Conservation (phyloP, 2,888 invertebrate genomes). For the Philonicus albiceps region DNA sequence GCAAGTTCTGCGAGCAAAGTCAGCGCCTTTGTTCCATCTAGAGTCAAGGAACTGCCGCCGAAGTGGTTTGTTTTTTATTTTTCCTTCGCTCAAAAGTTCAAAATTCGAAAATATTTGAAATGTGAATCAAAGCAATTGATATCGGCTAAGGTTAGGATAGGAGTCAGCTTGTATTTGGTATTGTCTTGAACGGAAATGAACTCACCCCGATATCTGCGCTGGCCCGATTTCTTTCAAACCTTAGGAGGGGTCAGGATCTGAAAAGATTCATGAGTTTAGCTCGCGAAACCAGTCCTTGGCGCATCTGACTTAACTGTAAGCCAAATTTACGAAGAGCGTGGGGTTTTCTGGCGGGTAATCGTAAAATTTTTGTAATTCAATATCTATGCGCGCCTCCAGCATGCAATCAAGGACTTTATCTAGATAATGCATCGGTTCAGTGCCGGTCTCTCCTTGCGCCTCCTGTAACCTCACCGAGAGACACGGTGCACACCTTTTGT, state of each 20-base stretch:
- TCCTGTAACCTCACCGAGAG: conserved; percentile 1
- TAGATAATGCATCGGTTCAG: conserved; percentile 45
- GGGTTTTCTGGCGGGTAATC: conserved; percentile 17
- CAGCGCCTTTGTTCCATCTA: conserved; percentile 13
- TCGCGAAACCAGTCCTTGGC: neutral
- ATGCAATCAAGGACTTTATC: conserved; percentile 43
- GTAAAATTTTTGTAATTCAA: conserved; percentile 43
- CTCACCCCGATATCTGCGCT: conserved; percentile 5
- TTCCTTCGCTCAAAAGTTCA: neutral
- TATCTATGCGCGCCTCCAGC: conserved; percentile 38
- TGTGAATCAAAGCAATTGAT: conserved; percentile 28
- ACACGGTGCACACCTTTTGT: conserved; percentile 38
- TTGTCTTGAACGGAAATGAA: conserved; percentile 9
- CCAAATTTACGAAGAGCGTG: neutral
- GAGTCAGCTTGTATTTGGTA: conserved; percentile 5
- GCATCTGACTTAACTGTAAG: conserved; percentile 48
- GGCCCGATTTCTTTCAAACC: neutral
- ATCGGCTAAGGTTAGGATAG: neutral
- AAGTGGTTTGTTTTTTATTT: neutral
- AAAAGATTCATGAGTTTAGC: neutral
- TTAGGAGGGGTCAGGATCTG: conserved; percentile 30
- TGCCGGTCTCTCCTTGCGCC: neutral
- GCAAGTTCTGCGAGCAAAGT: neutral
- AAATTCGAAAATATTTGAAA: conserved; percentile 24
- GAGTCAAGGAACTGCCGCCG: conserved; percentile 19